Conservation (phyloP, 1,140 invertebrate genomes). For the Pseudobourletiella spinata region DNA sequence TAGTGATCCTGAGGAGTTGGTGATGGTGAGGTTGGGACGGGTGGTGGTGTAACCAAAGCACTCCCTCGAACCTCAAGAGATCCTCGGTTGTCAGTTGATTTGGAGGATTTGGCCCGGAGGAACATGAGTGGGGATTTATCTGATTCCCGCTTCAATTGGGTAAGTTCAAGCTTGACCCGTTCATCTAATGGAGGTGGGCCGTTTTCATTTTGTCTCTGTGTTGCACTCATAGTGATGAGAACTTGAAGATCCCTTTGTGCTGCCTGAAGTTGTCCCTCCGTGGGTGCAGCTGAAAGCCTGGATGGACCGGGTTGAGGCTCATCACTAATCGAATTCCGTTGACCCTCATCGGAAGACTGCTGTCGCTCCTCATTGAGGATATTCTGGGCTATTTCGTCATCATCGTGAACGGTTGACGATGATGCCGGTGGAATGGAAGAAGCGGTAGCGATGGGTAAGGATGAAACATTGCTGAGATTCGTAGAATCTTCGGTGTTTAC, state of each 20-base stretch:
- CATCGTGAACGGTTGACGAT: background rate
- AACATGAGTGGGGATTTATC: constrained; percentile 27
- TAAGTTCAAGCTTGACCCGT: constrained; percentile 17
- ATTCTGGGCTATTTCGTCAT: constrained; percentile 29
- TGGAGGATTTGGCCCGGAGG: background rate
- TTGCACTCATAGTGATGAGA: constrained; percentile 4
- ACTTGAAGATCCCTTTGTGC: constrained; percentile 12
- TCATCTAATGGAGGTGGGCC: too few relatives aligned
- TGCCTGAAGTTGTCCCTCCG: background rate
- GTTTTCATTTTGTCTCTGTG: constrained; percentile 5
- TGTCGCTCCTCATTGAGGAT: constrained; percentile 16
- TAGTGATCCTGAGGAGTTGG: background rate
- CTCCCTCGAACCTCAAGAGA: background rate
- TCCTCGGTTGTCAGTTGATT: background rate
- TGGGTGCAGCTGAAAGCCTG: too few relatives aligned
- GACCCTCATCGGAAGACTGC: background rate
- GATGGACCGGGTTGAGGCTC: too few relatives aligned
- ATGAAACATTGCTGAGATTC: background rate
- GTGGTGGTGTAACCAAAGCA: too few relatives aligned
- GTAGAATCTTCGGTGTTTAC: background rate
- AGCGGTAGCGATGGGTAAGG: background rate
- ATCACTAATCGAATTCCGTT: background rate
- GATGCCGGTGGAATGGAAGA: background rate
- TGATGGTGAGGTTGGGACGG: background rate
- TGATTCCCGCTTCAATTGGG: constrained; percentile 22